phyloP scores from a whole-genome alignment of 23 tunicate genomes.

The Phallusia fumigata region DNA sequence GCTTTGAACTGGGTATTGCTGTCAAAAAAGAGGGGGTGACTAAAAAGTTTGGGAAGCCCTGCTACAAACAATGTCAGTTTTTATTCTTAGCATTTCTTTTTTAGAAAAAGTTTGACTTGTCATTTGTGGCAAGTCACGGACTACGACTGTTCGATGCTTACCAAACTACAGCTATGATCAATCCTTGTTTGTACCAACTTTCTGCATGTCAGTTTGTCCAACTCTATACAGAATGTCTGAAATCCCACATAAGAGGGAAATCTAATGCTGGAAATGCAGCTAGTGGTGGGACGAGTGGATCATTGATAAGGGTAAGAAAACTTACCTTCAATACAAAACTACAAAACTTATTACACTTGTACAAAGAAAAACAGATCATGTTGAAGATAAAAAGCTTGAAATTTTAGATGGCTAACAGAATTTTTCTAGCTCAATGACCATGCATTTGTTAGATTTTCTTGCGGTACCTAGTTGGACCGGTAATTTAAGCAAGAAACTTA shows the following conservation, averaged over 20 bases:
- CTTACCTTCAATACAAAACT: background rate
- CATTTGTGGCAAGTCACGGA: constrained; percentile 49
- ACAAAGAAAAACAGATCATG: too few species aligned
- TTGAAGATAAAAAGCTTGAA: too few species aligned
- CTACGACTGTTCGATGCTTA: constrained; percentile 32
- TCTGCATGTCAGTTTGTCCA: constrained; percentile 53
- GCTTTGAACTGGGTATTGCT: too few species aligned
- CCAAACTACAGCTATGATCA: constrained; percentile 15
- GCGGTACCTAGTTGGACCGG: too few species aligned
- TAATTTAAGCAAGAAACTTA: too few species aligned
- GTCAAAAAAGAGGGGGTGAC: too few species aligned
- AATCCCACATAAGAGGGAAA: constrained; percentile 32
- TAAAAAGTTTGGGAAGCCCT: too few species aligned
- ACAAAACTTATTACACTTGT: too few species aligned
- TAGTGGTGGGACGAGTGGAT: constrained; percentile 20
- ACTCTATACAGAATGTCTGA: constrained; percentile 31
- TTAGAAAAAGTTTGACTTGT: constrained; percentile 53
- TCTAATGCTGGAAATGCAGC: constrained; percentile 19
- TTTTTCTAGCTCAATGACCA: too few species aligned
- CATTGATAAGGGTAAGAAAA: constrained; percentile 27
- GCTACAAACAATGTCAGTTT: background rate
- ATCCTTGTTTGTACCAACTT: constrained; percentile 36
- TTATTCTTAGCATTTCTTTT: background rate
- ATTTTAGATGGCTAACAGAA: too few species aligned
- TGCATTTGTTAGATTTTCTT: too few species aligned